Evolutionary conservation across 1,140 invertebrate genomes (phyloP).

Genomic region (Episyrphus balteatus): DNA sequence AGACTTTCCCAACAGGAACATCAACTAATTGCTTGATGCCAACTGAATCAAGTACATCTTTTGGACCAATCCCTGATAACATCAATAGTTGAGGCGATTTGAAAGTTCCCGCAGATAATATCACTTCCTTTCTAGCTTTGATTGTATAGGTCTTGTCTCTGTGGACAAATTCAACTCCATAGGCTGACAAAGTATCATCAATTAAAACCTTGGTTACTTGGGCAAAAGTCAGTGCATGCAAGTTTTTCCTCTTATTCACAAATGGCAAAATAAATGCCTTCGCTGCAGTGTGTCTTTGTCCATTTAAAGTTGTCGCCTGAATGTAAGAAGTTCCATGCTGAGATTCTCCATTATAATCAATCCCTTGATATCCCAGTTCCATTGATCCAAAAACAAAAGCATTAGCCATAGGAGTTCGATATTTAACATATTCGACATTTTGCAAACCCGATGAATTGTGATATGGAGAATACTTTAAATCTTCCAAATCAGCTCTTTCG

Average conservation of each 20-base stretch:
- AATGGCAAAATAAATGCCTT: background rate
- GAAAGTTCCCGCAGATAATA: conserved; percentile 39
- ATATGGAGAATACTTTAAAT: conserved; percentile 37
- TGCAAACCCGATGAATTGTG: conserved; percentile 42
- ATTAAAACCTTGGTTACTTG: conserved; percentile 50
- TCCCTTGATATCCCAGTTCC: conserved; percentile 41
- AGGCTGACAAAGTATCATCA: conserved; percentile 39
- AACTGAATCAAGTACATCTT: conserved; percentile 35
- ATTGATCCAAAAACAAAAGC: conserved; percentile 40
- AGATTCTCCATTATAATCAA: conserved; percentile 42
- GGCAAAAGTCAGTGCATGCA: conserved; percentile 44
- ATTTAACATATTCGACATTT: conserved; percentile 39
- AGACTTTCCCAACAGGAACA: conserved; percentile 51
- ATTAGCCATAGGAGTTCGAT: conserved; percentile 40
- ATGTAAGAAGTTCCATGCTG: conserved; percentile 40
- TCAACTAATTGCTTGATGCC: conserved; percentile 43
- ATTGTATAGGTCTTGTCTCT: conserved; percentile 36
- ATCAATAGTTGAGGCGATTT: conserved; percentile 46
- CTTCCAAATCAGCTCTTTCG: conserved; percentile 41
- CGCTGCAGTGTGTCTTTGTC: conserved; percentile 42
- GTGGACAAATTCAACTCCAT: conserved; percentile 48
- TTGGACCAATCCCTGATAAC: conserved; percentile 37
- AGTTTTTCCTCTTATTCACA: conserved; percentile 42
- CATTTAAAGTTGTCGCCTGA: conserved; percentile 47
- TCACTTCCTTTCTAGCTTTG: conserved; percentile 40